Base-by-base conservation (phyloP, 2,888 invertebrate genomes). In the Cryptocephalus moraei region DNA sequence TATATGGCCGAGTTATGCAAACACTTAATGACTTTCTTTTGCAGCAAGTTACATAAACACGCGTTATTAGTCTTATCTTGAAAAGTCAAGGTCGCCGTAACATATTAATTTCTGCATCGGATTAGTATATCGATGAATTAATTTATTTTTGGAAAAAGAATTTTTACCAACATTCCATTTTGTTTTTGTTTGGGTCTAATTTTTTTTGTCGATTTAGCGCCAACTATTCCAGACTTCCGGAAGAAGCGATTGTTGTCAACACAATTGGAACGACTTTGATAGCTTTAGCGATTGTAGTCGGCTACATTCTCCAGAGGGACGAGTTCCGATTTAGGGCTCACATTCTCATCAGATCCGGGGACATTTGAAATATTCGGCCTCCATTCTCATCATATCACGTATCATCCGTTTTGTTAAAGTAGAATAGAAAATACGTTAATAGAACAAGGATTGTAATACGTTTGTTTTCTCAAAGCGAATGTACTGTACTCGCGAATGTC, bases 241-340 rank as follows among this genome's bases (percentile, higher is more conserved):
- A 80, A 62, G 84, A 85, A 68, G 80, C 77, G 12, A 75, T 82
- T 61, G 75, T 84, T 64, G 72, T 84, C 67, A 86, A 85, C 73
- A 76, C 79, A 34, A 77, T 85, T 59, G 84, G 81, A 54, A 77
- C 81, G 62, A 73, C 76, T 56, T 73, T 84, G 64, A 74, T 82
- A 56, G 81, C 77, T 48, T 74, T 82, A 52, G 75, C 78, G 52
- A 79, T 82, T 50, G 73, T 84, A 59, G 75, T 83, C 66, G 78
- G 78, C 64, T 82, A 81, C 69, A 78, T 81, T 62, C 71, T 80
- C 55, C 77, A 77, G 58, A 73, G 80, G 57, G 75, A 80, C 65
- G 78, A 79, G 63, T 79, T 73, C 63, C 66, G 71, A 56, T 73
- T 69, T 59, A 66, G 70, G 68, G 58, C 72, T 45, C 71, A 78